Percentiles rank a stretch among this genome's conserved stretches.
These are phyloP conservation scores for Nematolebias whitei DNA, from an alignment of 2,113 vertebrate genomes.

Conservation along the genomic window DNA sequence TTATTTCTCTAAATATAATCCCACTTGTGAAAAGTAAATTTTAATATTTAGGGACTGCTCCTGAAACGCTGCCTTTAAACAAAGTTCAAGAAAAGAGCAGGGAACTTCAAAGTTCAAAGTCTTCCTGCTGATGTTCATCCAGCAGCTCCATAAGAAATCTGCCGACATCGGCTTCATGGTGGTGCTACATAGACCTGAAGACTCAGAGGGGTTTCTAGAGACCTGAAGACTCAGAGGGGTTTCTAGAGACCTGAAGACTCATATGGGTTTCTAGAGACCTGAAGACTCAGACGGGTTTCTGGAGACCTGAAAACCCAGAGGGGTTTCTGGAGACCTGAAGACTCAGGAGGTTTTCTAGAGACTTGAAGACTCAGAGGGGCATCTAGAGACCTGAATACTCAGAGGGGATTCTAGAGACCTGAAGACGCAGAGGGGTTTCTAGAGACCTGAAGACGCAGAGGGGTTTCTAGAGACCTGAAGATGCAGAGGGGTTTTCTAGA, in stretches of 20 bases:
- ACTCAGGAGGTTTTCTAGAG: not conserved
- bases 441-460: not conserved
- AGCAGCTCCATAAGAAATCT: not conserved
- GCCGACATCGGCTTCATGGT: not conserved
- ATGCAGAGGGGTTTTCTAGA: not conserved
- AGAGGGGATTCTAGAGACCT: not conserved
- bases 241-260: not conserved
- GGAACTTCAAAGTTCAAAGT: too few species aligned
- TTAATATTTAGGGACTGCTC: too few species aligned
- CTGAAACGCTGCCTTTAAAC: too few species aligned
- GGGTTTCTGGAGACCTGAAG: not conserved
- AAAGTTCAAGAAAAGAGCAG: too few species aligned
- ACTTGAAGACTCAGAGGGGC: not conserved
- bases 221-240: not conserved
- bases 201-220: not conserved
- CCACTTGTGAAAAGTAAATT: too few species aligned
- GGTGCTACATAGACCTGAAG: not conserved
- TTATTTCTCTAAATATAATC: too few species aligned
- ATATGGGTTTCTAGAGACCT: not conserved
- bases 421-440: not conserved
- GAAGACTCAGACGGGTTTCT: not conserved
- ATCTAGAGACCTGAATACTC: not conserved
- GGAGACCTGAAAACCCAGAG: not conserved
- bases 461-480: not conserved
- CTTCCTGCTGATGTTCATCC: not conserved